Evolutionary conservation across 2,888 invertebrate species (phyloP).

Genomic region (Pilophorus perplexus): DNA sequence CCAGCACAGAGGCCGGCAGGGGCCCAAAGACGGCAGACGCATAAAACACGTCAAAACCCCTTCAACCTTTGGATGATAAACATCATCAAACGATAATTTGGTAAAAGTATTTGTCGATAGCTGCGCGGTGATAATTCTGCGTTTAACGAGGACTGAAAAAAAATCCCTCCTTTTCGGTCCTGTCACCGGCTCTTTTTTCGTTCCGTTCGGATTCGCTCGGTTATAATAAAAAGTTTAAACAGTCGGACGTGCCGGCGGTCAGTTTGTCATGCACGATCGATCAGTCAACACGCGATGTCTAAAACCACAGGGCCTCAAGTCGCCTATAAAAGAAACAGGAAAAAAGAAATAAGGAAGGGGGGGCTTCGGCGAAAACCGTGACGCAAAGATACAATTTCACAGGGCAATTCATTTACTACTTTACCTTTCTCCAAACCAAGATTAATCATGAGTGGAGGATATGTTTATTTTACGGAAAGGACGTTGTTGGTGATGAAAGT

Average conservation of each 20-base stretch:
- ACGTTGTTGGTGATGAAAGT: constrained; percentile 29
- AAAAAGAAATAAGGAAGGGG: no score
- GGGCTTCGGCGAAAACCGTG: no score
- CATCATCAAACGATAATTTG: constrained; percentile 37
- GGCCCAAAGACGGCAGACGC: constrained; percentile 15
- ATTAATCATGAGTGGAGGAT: neutral
- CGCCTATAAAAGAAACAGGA: no score
- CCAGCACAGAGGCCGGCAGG: constrained; percentile 2
- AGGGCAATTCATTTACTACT: no score
- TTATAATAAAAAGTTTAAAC: constrained; percentile 27
- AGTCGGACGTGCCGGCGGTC: constrained; percentile 28
- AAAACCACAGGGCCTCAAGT: constrained; percentile 27
- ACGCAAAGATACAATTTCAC: no score
- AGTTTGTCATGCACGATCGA: constrained; percentile 32
- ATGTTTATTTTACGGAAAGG: constrained; percentile 16
- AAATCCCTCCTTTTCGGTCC: no score
- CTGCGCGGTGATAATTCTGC: neutral
- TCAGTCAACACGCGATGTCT: constrained; percentile 27
- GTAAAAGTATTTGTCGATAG: neutral
- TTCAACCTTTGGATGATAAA: constrained; percentile 35
- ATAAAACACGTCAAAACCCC: constrained; percentile 20
- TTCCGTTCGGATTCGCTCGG: constrained; percentile 7
- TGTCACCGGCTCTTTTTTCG: constrained; percentile 8
- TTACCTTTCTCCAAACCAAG: no score
- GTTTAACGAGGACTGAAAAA: neutral